Evolutionary conservation across 2,888 invertebrate species (phyloP).

Genomic region (Epinotia demarniana): DNA sequence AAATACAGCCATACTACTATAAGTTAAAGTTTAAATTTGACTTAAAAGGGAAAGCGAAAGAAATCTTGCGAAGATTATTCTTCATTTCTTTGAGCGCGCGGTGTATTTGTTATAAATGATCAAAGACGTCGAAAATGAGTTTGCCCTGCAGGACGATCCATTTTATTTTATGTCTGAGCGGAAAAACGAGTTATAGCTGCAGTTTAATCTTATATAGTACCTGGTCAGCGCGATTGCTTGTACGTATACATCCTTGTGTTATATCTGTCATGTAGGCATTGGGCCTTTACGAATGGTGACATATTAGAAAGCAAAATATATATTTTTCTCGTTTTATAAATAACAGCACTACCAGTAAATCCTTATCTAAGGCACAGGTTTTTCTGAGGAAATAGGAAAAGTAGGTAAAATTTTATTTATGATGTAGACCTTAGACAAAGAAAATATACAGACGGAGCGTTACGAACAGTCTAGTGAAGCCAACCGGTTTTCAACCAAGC

Average conservation of each 20-base stretch:
- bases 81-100: conserved; percentile 26
- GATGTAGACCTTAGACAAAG: too few relatives aligned
- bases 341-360: too few relatives aligned
- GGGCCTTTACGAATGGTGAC: too few relatives aligned
- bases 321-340: too few relatives aligned
- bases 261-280: too few relatives aligned
- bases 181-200: conserved; percentile 41
- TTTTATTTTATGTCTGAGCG: conserved; percentile 31
- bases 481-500: too few relatives aligned
- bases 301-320: too few relatives aligned
- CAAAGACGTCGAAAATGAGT: conserved; percentile 43
- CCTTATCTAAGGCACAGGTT: too few relatives aligned
- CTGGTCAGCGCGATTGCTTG: background rate
- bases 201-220: conserved; percentile 37
- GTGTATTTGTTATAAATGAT: conserved; percentile 40
- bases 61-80: conserved; percentile 23
- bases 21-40: background rate
- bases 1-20: background rate
- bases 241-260: background rate
- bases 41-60: background rate
- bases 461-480: too few relatives aligned
- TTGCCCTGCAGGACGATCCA: conserved; percentile 30
- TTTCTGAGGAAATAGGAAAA: too few relatives aligned
- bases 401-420: too few relatives aligned
- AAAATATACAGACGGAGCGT: too few relatives aligned